Evolutionary conservation across 2,888 invertebrate species (phyloP), one percentile per base, ranked within the genome.

Genomic region (Apotomis turbidana): DNA sequence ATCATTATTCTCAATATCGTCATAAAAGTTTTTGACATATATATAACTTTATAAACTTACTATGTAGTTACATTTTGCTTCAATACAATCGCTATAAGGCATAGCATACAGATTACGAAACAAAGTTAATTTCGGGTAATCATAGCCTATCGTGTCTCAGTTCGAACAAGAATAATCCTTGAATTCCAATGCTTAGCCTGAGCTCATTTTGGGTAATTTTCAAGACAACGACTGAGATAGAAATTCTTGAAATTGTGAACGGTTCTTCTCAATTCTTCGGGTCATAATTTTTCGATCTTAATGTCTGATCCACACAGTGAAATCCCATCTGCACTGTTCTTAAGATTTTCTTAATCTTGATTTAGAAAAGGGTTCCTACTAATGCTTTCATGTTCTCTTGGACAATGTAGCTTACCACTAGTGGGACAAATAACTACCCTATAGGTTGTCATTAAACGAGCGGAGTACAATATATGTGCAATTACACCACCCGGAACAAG

Each of bases 181-280:
- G 41, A 55, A 71, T 66, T 61, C 71, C 55, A 15, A 41, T 41
- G 66, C 46, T 66, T 61, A 61, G 38, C 64, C 64, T 66, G 55
- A 46, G 59, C 54, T 49, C n/a, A n/a, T n/a, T 57, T 67, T 58
- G 58, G 51, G 41, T n/a, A 60, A 13, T 60, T 55, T 46, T 57
- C 13, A 36, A 62, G 70, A 61, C 60, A 54, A 69, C 61, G 49
- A 69, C n/a, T 27, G 46, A n/a, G 46, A 27, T 27, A 55, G 6
- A 55, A 66, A 57, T 66, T 66, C 66, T 57, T 57, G 13, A 66
- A 57, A 66, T 66, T 55, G 44, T n/a, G 44, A 62, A 9, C 46
- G 36, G 27, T 46, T 46, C 27, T 57, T 46, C 57, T 46, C 57
- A 9, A 41, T 57, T 27, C 27, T 57, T 66, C n/a, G 27, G 55